Evolutionary conservation across 1,140 invertebrate genomes (phyloP).

Genomic region (Ceratina japonica): DNA sequence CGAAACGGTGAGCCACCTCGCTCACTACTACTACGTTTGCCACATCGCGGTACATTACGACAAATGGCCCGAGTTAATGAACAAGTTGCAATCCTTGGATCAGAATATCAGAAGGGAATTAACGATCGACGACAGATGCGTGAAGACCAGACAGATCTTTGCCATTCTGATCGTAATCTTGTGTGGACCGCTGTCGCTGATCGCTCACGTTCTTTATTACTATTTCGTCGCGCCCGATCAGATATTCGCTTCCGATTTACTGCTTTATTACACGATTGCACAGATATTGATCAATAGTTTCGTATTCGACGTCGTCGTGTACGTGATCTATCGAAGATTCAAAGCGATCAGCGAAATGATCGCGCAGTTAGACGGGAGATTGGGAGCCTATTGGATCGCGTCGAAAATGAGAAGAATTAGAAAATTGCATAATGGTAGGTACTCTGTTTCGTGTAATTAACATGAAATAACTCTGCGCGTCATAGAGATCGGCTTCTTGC

Average conservation of each 20-base stretch:
- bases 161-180: slow-evolving; percentile 39
- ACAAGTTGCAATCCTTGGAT: slow-evolving; percentile 55
- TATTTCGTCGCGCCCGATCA: slow-evolving; percentile 59
- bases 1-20: slow-evolving; percentile 61
- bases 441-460: too few relatives aligned
- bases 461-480: neutral
- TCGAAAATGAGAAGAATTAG: slow-evolving; percentile 62
- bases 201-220: slow-evolving; percentile 63
- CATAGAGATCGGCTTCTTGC: neutral
- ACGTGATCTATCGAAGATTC: slow-evolving; percentile 58
- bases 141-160: slow-evolving; percentile 52
- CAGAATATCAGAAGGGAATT: slow-evolving; percentile 52
- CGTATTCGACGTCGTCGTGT: slow-evolving; percentile 58
- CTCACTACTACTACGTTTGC: slow-evolving; percentile 68
- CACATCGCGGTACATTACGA: slow-evolving; percentile 58
- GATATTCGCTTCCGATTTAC: slow-evolving; percentile 66
- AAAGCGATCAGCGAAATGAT: slow-evolving; percentile 58
- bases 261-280: slow-evolving; percentile 67
- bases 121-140: slow-evolving; percentile 31
- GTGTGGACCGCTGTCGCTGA: slow-evolving; percentile 55
- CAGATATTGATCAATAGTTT: slow-evolving; percentile 66
- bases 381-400: slow-evolving; percentile 38
- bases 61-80: slow-evolving; percentile 65
- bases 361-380: slow-evolving; percentile 32
- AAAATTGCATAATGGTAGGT: slow-evolving; percentile 60